Conservation (phyloP, 2,113 vertebrate genomes). For the Glaucidium brasilianum region DNA sequence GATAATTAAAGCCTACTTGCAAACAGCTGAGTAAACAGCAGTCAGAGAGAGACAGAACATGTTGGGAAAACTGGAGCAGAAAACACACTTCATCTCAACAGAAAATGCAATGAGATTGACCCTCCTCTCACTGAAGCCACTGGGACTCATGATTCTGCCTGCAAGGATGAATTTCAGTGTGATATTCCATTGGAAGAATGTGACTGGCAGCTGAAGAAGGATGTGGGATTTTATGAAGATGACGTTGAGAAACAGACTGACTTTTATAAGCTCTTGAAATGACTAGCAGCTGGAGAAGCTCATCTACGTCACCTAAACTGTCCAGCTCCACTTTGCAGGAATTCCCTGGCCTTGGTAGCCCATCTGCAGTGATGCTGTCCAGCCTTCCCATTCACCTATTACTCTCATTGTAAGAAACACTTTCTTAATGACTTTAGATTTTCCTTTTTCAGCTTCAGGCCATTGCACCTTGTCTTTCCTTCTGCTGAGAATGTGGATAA, state of each 20-base stretch:
- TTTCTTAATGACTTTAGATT: neutral
- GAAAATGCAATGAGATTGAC: neutral
- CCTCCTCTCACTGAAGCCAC: neutral
- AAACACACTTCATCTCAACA: neutral
- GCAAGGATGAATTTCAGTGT: neutral
- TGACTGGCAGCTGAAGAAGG: neutral
- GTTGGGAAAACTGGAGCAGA: neutral
- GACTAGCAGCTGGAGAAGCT: neutral
- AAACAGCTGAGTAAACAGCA: neutral
- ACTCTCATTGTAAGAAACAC: neutral
- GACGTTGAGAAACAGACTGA: neutral
- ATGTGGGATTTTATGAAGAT: neutral
- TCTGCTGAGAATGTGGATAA: slow-evolving; percentile 35
- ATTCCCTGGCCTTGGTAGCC: neutral
- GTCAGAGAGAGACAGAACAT: neutral
- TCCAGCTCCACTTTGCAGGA: neutral
- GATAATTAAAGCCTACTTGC: neutral
- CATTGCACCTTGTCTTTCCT: slow-evolving; percentile 1
- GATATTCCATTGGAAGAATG: neutral
- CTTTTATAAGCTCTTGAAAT: neutral
- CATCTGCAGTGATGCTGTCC: neutral
- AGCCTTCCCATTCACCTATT: neutral
- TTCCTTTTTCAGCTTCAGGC: slow-evolving; percentile 36
- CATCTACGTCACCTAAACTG: neutral
- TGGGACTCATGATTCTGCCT: neutral